phyloP scores from a whole-genome alignment of 2,888 invertebrate genomes.

The Cephus nigrinus region DNA sequence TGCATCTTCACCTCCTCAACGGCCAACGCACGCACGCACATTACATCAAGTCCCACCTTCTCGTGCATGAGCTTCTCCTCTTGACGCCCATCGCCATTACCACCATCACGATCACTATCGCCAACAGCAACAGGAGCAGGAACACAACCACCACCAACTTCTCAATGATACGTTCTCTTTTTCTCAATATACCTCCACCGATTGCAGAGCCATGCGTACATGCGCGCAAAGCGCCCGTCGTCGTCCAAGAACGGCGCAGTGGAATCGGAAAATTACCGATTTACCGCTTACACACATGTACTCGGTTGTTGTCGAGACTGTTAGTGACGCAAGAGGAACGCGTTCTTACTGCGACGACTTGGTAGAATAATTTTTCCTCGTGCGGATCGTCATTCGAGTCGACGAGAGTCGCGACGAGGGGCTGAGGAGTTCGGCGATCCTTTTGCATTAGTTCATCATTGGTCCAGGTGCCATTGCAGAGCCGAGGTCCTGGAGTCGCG shows the following conservation, averaged over 20 bases:
- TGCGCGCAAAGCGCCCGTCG: background rate
- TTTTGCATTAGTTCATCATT: background rate
- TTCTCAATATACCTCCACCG: constrained; percentile 1
- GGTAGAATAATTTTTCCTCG: background rate
- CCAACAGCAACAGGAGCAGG: constrained; percentile 11
- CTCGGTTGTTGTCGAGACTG: constrained; percentile 34
- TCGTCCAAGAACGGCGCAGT: constrained; percentile 15
- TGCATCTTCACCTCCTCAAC: background rate
- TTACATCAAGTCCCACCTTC: constrained; percentile 11
- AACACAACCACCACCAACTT: background rate
- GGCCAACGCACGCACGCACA: constrained; percentile 2
- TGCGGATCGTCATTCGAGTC: background rate
- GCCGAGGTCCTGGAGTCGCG: background rate
- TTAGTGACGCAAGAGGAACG: constrained; percentile 38
- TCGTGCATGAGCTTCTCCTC: background rate
- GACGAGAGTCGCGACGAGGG: background rate
- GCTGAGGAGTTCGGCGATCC: background rate
- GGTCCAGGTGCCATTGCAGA: background rate
- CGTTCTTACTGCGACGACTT: constrained; percentile 19
- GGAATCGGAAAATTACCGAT: constrained; percentile 39
- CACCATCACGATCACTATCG: constrained; percentile 2
- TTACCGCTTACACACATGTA: constrained; percentile 20
- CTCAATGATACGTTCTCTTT: background rate
- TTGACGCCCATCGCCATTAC: background rate
- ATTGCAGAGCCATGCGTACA: background rate